A percentile compares a stretch with the other conserved stretches of the same genome.
phyloP scores from a whole-genome alignment of 2,888 invertebrate genomes.

The Actias luna region DNA sequence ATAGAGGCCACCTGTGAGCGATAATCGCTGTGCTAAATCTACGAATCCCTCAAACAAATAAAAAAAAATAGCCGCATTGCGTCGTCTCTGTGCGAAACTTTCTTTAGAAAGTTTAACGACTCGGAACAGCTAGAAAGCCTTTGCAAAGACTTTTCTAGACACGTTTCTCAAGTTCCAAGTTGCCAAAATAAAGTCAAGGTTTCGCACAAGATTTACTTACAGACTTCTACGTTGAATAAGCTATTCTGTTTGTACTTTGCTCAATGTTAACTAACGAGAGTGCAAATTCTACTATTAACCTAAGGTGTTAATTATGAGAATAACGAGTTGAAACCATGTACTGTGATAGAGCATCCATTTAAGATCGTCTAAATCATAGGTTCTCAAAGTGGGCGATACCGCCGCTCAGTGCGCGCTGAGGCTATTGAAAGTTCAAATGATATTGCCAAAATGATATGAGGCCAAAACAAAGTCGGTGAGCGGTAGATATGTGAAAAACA shows the following conservation, averaged over 20 bases:
- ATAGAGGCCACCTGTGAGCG: constrained; percentile 9
- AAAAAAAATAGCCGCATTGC: constrained; percentile 1
- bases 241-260: neutral
- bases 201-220: neutral
- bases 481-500: too few relatives aligned
- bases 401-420: too few relatives aligned
- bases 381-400: too few relatives aligned
- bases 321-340: constrained; percentile 5
- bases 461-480: too few relatives aligned
- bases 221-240: too few relatives aligned
- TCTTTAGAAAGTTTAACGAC: constrained; percentile 21
- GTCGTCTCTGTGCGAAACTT: constrained; percentile 28
- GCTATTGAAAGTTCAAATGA: too few relatives aligned
- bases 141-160: neutral
- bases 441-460: too few relatives aligned
- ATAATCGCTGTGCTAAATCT: constrained; percentile 13
- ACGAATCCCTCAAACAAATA: constrained; percentile 13
- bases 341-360: too few relatives aligned
- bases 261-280: neutral
- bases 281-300: neutral
- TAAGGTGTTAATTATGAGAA: neutral
- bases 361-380: too few relatives aligned
- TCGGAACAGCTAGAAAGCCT: neutral
- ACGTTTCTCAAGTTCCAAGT: neutral
- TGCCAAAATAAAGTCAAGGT: neutral